These are phyloP conservation scores for Epizoanthus fatuus DNA, from an alignment of 92 coral and sea anemone species.

Conservation along the genomic window DNA sequence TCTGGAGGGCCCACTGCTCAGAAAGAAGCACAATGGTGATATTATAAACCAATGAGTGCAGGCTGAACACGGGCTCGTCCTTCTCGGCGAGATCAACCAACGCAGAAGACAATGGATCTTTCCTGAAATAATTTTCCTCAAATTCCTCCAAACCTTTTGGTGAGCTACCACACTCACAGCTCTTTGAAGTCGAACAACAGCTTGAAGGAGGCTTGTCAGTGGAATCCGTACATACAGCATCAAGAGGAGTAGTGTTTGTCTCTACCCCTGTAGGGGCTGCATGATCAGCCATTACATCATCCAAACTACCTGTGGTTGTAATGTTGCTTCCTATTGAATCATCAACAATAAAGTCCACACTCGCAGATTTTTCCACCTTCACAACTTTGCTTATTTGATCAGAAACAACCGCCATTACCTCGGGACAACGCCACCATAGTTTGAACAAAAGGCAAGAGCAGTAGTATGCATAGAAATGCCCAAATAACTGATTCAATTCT, in stretches of 20 bases:
- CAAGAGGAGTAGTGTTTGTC: not conserved
- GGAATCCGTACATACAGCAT: not conserved
- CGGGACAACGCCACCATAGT: slow-evolving; percentile 78
- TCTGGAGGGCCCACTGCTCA: slow-evolving; percentile 57
- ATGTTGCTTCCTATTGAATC: not conserved
- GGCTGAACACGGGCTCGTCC: not conserved
- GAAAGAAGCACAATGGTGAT: slow-evolving; percentile 40
- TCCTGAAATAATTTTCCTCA: not conserved
- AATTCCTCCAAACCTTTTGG: not conserved
- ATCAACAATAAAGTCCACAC: not conserved
- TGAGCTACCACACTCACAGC: not conserved
- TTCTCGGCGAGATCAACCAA: not conserved
- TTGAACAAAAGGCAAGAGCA: slow-evolving; percentile 57
- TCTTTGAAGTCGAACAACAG: not conserved
- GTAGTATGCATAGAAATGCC: slow-evolving; percentile 72
- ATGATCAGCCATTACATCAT: not conserved
- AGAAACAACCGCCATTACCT: slow-evolving; percentile 40
- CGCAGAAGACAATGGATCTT: not conserved
- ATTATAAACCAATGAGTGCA: not conserved
- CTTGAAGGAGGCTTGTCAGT: not conserved
- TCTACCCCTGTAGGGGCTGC: not conserved
- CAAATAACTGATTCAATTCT: slow-evolving; percentile 50
- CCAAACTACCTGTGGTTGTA: not conserved
- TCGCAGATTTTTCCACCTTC: too few relatives aligned
- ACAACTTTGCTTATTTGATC: not conserved